Evolutionary conservation across 2,797 vertebrate genomes (phyloP), one percentile per base, ranked within the genome.

Genomic region (Discoglossus pictus): DNA sequence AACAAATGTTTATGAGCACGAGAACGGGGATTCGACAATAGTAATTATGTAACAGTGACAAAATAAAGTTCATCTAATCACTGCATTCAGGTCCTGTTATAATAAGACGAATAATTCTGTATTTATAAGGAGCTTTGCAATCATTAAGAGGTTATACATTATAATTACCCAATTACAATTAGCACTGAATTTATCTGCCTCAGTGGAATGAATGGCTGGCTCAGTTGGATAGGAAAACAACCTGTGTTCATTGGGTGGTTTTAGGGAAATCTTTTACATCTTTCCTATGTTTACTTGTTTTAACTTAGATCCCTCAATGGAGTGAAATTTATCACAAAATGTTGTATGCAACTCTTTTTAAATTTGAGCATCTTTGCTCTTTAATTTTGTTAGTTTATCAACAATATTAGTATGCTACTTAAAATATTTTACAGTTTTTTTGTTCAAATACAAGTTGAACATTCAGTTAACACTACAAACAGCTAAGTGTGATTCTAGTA

Each of bases 21-120:
- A 58, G 68, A 70, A 70, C 58, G 64, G 60, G 50, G 36, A 50
- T 25, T 58, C 68, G 68, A 70, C 68, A 70, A 70, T 70, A 70
- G 68, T 70, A 70, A 70, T 70, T 70, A 70, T 63, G 60, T 63
- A 63, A 70, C 68, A 64, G 68, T 70, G 68, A 70, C 60, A 70
- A 64, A 70, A 70, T 70, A 70, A 70, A 70, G 68, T 70, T 70
- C 60, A 70, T 70, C 68, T 70, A 70, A 70, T 70, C 68, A 70
- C 52, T 50, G 60, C 68, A 70, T 70, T 70, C 68, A 70, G 60
- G 68, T 70, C 68, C 68, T 43, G 68, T 64, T 64, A 70, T 70
- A 70, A 63, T 63, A 70, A 64, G 68, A 58, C 25, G 52, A 70
- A 70, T 70, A 70, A 64, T 70, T 65, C 51, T 65, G 52, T 70